Conservation (phyloP, 2,888 invertebrate genomes). For the Nemotelus pantherinus region DNA sequence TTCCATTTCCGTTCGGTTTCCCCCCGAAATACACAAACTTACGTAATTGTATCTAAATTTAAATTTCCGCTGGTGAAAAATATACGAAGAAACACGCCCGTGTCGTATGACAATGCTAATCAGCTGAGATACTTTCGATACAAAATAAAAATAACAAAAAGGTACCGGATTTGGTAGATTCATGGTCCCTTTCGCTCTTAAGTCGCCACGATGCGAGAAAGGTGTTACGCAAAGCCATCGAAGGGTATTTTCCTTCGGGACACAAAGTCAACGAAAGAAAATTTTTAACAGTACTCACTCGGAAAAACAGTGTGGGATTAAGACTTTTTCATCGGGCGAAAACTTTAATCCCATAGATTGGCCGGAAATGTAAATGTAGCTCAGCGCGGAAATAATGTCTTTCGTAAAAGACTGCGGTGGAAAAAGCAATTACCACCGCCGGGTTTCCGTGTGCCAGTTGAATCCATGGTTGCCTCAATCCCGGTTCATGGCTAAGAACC, state of each 20-base stretch:
- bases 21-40: neutral
- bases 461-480: neutral
- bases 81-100: neutral
- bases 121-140: slow-evolving; percentile 17
- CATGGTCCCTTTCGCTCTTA: neutral
- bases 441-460: neutral
- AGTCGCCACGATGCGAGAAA: no score
- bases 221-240: no score
- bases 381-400: slow-evolving; percentile 6
- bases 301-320: slow-evolving; percentile 30
- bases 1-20: neutral
- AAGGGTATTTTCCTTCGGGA: neutral
- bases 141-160: neutral
- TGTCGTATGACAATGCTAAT: slow-evolving; percentile 11
- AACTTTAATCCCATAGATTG: slow-evolving; percentile 38
- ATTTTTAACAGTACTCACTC: slow-evolving; percentile 16
- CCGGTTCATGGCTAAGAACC: no score
- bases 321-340: slow-evolving; percentile 30
- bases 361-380: slow-evolving; percentile 7
- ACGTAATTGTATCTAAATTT: neutral
- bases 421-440: slow-evolving; percentile 21
- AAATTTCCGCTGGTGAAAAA: neutral
- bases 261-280: slow-evolving; percentile 14
- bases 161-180: neutral
- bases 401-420: neutral